Evolutionary conservation across 92 coral and sea anemone species (phyloP), one percentile per base, ranked within the genome.

Genomic region (Blastomussa wellsi): DNA sequence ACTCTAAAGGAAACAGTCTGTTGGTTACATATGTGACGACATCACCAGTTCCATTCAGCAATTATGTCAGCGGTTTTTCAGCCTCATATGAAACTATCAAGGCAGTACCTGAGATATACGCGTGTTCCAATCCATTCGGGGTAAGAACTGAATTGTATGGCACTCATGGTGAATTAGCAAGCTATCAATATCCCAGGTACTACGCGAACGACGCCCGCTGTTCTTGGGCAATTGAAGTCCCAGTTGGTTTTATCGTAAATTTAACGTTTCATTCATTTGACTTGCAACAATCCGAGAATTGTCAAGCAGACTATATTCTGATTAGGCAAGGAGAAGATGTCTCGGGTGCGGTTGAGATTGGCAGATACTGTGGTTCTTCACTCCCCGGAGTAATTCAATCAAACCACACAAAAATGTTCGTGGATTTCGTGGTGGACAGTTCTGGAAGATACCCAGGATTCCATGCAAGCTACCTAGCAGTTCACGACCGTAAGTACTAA

Each of bases 391-490:
- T 71, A 0, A 62, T 83, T 51, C 72, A 24, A 31, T 91, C 94
- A n/a, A 91, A 75, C 69, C 48, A 51, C 71, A 73, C 84, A n/a
- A 66, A 44, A 2, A 51, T 90, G 42, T 7, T 1, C 24, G 79
- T 90, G 31, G 71, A 86, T 6, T 78, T 90, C 29, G 78, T 20
- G 52, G 33, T 85, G 7, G 93, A 86, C 87, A 86, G 90, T 84
- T 81, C 68, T 6, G 90, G 88, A 9, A 77, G 81, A 38, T 90
- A 82, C 74, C 86, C 90, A 33, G 93, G 93, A 66, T 90, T 90
- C 85, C 78, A 86, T 64, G 93, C 90, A 38, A 68, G 65, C 62
- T 78, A 82, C 65, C 82, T 32, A 5, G 79, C 85, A 59, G 28
- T 82, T 17, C 62, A 38, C 10, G 80, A 90, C 39, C 81, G 93